Evolutionary conservation across 2,888 invertebrate species (phyloP).

Genomic region (Chymomyza procnemis): DNA sequence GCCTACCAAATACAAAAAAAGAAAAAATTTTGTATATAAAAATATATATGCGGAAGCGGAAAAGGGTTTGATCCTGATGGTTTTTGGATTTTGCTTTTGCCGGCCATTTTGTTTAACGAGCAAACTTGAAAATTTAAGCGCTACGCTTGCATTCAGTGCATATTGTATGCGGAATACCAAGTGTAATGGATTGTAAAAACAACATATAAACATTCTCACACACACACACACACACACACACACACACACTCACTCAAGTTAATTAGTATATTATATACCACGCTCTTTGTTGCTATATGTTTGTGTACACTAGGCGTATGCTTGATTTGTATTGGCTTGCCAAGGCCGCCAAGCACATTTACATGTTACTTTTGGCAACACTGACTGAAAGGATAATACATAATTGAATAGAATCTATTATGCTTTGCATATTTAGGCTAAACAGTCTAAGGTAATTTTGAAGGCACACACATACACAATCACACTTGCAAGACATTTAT

Average conservation of each 20-base stretch:
- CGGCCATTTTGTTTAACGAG: neutral
- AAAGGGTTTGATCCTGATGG: slow-evolving; percentile 25
- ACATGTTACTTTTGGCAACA: neutral
- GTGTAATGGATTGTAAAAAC: neutral
- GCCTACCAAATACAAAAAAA: neutral
- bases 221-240: neutral
- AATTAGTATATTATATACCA: neutral
- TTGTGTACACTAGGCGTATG: neutral
- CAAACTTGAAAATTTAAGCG: neutral
- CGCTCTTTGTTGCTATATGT: neutral
- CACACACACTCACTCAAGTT: neutral
- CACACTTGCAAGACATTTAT: neutral
- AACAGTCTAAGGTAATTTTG: neutral
- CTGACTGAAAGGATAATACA: neutral
- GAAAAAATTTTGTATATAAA: neutral
- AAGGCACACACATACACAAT: neutral
- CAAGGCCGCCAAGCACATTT: neutral
- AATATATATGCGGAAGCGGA: neutral
- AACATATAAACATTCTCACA: neutral
- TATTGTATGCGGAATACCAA: neutral
- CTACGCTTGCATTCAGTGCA: neutral
- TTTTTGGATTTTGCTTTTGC: neutral
- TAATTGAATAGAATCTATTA: slow-evolving; percentile 5
- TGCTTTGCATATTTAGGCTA: neutral
- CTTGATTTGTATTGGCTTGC: neutral